Conservation (phyloP, 30 jellyfish, hydroid and myxozoan genomes). For the Catostylus mosaicus region DNA sequence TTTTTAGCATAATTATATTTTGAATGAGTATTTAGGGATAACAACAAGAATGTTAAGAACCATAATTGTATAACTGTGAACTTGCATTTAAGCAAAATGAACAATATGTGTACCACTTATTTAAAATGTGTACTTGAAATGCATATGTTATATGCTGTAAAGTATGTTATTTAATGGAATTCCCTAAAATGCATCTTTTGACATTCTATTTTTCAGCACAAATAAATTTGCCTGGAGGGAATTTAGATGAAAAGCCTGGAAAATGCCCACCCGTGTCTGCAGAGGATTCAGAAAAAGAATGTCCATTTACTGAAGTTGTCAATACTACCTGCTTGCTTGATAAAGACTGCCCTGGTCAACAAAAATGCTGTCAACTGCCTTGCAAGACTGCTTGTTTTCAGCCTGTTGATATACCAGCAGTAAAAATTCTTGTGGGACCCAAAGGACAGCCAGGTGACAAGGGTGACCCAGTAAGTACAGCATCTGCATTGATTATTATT, state of each 20-base stretch:
- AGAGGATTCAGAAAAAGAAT: constrained; percentile 40
- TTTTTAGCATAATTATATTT: too few species aligned
- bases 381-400: constrained; percentile 1
- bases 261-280: constrained; percentile 21
- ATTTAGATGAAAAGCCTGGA: constrained; percentile 25
- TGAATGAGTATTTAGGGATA: too few species aligned
- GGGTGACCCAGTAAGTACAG: constrained; percentile 60
- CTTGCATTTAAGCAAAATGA: too few species aligned
- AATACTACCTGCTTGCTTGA: constrained; percentile 26
- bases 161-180: too few species aligned
- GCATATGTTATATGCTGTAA: too few species aligned
- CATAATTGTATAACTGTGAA: too few species aligned
- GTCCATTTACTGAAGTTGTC: constrained; percentile 3
- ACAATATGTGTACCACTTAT: too few species aligned
- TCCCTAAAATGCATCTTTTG: too few species aligned
- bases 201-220: constrained; percentile 2
- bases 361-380: constrained; percentile 21
- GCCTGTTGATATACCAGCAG: constrained; percentile 27
- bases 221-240: not conserved
- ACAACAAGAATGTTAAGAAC: too few species aligned
- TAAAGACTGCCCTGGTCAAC: constrained; percentile 39
- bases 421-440: constrained; percentile 22
- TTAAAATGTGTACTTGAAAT: too few species aligned
- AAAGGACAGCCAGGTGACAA: constrained; percentile 58
- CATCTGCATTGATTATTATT: too few species aligned